Evolutionary conservation across 2,797 vertebrate genomes (phyloP), one percentile per base, ranked within the genome.

Genomic region (Menidia menidia): DNA sequence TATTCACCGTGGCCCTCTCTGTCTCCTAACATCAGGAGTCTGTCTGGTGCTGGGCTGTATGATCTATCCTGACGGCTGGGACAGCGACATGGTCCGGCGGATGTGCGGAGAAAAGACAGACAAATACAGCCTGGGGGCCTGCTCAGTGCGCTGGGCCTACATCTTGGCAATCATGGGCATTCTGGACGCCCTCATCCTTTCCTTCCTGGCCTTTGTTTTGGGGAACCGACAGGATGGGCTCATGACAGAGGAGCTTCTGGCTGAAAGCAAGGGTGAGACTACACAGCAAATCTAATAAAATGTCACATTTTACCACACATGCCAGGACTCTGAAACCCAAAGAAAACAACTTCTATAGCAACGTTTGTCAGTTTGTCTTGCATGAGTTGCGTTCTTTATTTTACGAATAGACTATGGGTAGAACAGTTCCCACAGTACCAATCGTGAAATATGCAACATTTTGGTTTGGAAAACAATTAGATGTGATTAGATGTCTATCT

Each of bases 11-110:
- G 4, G 13, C 9, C 15, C 12, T 64, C 31, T 68, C 69, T 59
- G 10, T 33, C 52, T 54, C 44, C 11, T 53, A 3, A 11, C 39
- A 15, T 47, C 79, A 98, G 97, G 96, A 88, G 95, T 95, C 87
- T 98, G 96, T 90, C 94, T 98, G 90, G 95, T 98, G 66, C 94
- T 98, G 89, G 97, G 97, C 64, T 98, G 97, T 69, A 96, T 98
- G 95, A 97, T 98, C 93, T 98, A 97, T 77, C 97, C 97, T 32
- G 96, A 98, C 72, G 97, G 97, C 81, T 98, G 97, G 97, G 97
- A 98, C 85, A 96, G 96, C 63, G 96, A 97, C n/a, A 95, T 95
- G 89, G 96, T 98, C 60, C 94, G 95, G 86, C 90, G 92, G 75
- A 97, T 98, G 96, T 98, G 97, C 58, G 97, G 97, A 55, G 96